Base-by-base conservation (phyloP, 2,888 invertebrate species). In the Calameuta pallipes region DNA sequence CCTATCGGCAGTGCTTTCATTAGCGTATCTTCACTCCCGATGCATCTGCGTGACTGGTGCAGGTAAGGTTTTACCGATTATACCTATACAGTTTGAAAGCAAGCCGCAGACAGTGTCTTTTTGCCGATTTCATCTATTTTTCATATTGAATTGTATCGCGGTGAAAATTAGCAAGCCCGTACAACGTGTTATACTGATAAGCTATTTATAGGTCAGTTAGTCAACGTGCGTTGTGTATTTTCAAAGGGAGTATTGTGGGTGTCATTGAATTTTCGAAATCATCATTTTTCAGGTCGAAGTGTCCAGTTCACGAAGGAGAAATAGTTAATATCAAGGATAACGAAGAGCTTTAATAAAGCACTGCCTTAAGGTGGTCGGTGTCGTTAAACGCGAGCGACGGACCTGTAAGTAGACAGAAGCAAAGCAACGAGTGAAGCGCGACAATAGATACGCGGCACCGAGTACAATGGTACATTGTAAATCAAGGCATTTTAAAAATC, bases 401-500 rank as follows among this genome's bases (percentile, higher is more conserved):
- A 80, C 41, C 80, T 56, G 70, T 71, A 33, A 76, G 34, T 68
- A 69, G 74, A 70, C 37, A 33, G 74, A 69, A 73, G 74, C 70
- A 76, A 75, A 80, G 76, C 76, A 79, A 81, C 80, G 80, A 80
- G 75, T 76, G 80, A 80, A 82, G 82, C 78, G 82, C 85, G 87
- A 89, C 89, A 88, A 89, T 89, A 89, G 87, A 89, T 90, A 88
- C 85, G 83, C 87, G 81, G 83, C 71, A 34, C 12, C 30, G 71
- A 82, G 83, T 77, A 82, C 85, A 87, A 89, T 89, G 88, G 88
- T 89, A 89, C 87, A 87, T 86, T 88, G 90, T 90, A 90, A 91
- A 91, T 91, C 90, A 89, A 87, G 84, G 89, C 86, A 90, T 90
- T 90, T 90, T 86, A 87, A 89, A 89, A 89, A 90, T 89, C 89